A percentile compares a stretch with the other conserved stretches of the same genome.
phyloP scores from a whole-genome alignment of 2,888 invertebrate genomes.

The Odontomyia ornata region DNA sequence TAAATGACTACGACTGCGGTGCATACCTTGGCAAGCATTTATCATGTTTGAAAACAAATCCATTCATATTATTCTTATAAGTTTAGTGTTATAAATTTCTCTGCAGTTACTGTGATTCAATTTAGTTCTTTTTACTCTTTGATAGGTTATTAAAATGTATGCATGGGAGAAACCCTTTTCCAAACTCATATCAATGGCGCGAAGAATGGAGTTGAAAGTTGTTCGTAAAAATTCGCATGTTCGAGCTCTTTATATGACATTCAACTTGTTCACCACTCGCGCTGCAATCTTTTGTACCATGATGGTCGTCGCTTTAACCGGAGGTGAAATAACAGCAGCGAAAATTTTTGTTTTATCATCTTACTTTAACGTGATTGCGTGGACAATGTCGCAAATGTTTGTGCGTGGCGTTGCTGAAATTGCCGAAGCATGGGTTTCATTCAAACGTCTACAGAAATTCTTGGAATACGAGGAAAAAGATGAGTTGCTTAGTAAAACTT shows the following conservation, averaged over 20 bases:
- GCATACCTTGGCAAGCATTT: too few relatives aligned
- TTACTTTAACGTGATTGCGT: conserved; percentile 67
- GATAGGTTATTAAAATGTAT: conserved; percentile 89
- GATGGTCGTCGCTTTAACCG: conserved; percentile 73
- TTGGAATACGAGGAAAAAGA: conserved; percentile 62
- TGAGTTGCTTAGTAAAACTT: neutral
- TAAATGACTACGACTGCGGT: too few relatives aligned
- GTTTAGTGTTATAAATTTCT: too few relatives aligned
- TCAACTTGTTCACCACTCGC: conserved; percentile 83
- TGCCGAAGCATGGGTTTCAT: conserved; percentile 81
- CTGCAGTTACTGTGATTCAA: too few relatives aligned
- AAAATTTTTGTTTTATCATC: conserved; percentile 66
- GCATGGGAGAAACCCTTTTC: conserved; percentile 90
- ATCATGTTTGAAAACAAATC: too few relatives aligned
- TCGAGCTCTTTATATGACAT: conserved; percentile 75
- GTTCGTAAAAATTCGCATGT: conserved; percentile 72
- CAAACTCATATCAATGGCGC: conserved; percentile 73
- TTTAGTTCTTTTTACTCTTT: neutral
- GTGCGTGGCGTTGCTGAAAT: conserved; percentile 78
- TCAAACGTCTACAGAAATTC: conserved; percentile 70
- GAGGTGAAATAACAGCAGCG: conserved; percentile 75
- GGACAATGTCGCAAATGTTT: conserved; percentile 70
- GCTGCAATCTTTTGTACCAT: conserved; percentile 80
- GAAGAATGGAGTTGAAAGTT: conserved; percentile 71
- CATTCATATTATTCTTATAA: too few relatives aligned